Percentiles rank a stretch among this genome's conserved stretches.
phyloP scores from a whole-genome alignment of 2,113 vertebrate species.

The Stercorarius parasiticus region DNA sequence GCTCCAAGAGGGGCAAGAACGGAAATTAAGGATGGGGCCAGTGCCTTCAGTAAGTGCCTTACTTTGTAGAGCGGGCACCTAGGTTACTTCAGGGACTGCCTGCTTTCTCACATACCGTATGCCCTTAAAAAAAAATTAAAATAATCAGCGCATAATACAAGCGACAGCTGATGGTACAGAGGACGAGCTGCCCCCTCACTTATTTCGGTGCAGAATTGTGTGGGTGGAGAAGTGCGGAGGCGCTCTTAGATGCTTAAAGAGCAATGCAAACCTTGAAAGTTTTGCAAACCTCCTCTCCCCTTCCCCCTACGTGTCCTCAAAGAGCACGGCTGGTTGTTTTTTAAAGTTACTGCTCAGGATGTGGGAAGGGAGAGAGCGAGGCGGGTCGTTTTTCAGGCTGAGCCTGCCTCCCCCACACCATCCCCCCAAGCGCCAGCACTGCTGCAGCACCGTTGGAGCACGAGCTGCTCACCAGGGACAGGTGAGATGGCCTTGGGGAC shows the following conservation, averaged over 20 bases:
- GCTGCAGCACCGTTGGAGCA: rapidly evolving
- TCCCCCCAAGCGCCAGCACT: neutral
- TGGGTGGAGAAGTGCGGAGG: neutral
- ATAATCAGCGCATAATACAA: neutral
- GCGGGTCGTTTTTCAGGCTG: neutral
- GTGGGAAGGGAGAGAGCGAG: neutral
- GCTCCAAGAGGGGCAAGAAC: neutral
- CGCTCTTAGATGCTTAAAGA: neutral
- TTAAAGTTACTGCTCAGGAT: neutral
- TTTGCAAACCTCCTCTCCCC: neutral
- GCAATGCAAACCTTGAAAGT: neutral
- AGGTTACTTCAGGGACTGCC: neutral
- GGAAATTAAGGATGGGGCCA: neutral
- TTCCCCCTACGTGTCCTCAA: neutral
- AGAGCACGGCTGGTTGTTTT: neutral
- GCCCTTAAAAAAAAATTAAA: neutral
- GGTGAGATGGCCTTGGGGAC: neutral
- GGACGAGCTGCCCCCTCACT: neutral
- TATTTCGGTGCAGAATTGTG: neutral
- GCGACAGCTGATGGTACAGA: neutral
- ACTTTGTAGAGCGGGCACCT: neutral
- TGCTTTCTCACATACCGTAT: neutral
- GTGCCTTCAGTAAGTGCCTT: neutral
- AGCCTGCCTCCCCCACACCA: neutral
- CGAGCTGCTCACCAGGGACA: rapidly evolving